Conservation (phyloP, 2,113 vertebrate genomes). For the Dipodomys spectabilis region DNA sequence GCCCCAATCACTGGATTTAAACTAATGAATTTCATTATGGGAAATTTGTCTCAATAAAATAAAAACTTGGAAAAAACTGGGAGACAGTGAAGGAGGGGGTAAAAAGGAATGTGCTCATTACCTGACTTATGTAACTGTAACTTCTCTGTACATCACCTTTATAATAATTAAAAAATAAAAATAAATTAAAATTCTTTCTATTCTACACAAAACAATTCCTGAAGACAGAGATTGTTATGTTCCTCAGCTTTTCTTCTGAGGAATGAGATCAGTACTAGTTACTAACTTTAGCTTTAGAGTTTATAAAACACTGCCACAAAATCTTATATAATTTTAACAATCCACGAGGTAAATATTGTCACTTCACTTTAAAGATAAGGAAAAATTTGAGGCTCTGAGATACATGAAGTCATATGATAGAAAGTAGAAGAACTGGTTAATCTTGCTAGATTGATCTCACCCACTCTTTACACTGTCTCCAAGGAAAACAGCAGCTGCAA, state of each 20-base stretch:
- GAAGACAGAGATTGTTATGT: not conserved
- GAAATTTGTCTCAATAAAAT: too few species aligned
- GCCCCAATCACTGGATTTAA: not conserved
- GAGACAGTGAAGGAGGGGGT: too few species aligned
- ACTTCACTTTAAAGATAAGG: not conserved
- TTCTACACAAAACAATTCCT: slow-evolving; percentile 5
- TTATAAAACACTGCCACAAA: slow-evolving; percentile 2
- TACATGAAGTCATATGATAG: not conserved
- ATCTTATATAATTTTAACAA: slow-evolving; percentile 23
- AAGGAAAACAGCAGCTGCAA: not conserved
- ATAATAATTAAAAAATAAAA: too few species aligned
- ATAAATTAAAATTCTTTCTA: slow-evolving; percentile 12
- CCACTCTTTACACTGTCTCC: not conserved
- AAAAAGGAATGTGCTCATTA: too few species aligned
- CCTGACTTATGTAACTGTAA: too few species aligned
- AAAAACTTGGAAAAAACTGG: too few species aligned
- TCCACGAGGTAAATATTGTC: not conserved
- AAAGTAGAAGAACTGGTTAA: not conserved
- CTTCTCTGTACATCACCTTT: too few species aligned
- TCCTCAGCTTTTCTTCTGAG: not conserved
- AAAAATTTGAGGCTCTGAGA: slow-evolving; percentile 15
- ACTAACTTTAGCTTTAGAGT: slow-evolving; percentile 4
- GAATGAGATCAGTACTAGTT: not conserved
- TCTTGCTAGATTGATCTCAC: not conserved
- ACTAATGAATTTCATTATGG: too few species aligned